Evolutionary conservation across 1,140 invertebrate genomes (phyloP), one percentile per base, ranked within the genome.

Genomic region (Calephelis nemesis): DNA sequence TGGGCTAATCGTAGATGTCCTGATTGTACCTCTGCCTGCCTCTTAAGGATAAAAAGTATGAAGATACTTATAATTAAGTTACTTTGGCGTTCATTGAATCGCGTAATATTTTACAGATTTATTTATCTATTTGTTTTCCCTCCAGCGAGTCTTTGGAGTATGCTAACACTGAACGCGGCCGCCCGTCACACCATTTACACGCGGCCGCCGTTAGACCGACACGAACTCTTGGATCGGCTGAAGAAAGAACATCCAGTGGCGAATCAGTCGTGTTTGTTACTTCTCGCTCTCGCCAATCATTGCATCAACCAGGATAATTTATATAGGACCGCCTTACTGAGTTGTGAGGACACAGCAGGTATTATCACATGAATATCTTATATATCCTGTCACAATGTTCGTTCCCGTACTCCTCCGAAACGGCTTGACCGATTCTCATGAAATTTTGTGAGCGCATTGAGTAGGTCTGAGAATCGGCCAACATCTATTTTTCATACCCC

Each of bases 221-320:
- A 83, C 70, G 91, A 90, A 42, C 63, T 81, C 40, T 79, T 84
- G 63, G 87, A 89, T 45, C 67, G 90, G 0, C 71, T 93, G 50
- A 88, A 87, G 7, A 78, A 72, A 4, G 86, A 92, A 47, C 93
- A 93, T 70, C 95, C 97, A 15, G 92, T 98, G 74, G 97, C 97
- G 68, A 97, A 96, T 92, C 97, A 98, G 89, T 97, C 97, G 76
- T 93, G 98, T 50, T 90, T 99, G 60, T 92, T 99, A 40, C 90
- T 98, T 52, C 92, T 99, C 65, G 95, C 98, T 62, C 92, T 99
- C 68, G 95, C 97, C 5, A 99, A 99, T 93, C 98, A 99, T 90
- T 98, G 97, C 87, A 94, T 93, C 74, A 84, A 87, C 9, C 94
- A 92, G 85, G 93, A 93, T 45, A 97, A 97, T 86, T 95, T 97